These are phyloP conservation scores for human DNA, from an alignment of 2,113 vertebrate species.

Conservation along the genomic window DNA sequence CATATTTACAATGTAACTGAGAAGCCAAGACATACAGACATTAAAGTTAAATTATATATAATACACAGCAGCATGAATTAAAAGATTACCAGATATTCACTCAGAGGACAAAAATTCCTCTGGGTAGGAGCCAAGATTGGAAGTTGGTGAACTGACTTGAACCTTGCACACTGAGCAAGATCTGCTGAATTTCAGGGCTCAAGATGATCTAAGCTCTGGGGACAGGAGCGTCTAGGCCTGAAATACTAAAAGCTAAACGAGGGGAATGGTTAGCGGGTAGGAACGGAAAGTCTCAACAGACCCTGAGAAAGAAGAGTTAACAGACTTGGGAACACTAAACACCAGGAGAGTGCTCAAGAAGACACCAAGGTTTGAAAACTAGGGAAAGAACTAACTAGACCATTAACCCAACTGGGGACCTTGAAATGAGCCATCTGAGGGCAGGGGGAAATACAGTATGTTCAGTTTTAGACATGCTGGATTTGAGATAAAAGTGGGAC, in stretches of 20 bases:
- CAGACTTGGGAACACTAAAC: neutral
- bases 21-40: neutral
- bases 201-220: neutral
- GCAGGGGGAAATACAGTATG: neutral
- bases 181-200: neutral
- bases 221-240: neutral
- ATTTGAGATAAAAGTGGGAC: neutral
- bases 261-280: neutral
- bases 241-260: neutral
- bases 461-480: neutral
- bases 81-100: neutral
- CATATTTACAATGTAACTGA: neutral
- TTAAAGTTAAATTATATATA: conserved; percentile 16
- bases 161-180: neutral
- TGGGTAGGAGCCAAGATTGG: neutral
- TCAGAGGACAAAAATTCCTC: neutral
- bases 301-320: neutral
- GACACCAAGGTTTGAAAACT: neutral
- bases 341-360: neutral
- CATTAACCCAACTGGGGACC: neutral
- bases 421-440: neutral
- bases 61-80: neutral
- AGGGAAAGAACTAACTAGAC: neutral
- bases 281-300: neutral
- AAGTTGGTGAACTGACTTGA: neutral